Conservation (phyloP, 2,888 invertebrate genomes). For the Mimumesa dahlbomi region DNA sequence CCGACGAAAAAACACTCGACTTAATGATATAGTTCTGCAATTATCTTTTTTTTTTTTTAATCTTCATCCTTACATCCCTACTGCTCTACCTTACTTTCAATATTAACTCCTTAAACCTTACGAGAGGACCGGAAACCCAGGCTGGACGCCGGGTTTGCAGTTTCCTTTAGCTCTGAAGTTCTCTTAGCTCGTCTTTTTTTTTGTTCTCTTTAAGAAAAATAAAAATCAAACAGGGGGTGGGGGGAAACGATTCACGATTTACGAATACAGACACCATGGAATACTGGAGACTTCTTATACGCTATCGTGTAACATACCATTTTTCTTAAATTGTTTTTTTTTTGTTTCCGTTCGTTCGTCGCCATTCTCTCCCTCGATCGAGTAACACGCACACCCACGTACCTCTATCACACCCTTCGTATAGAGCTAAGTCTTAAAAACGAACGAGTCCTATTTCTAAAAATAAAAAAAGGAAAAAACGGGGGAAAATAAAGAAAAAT, state of each 20-base stretch:
- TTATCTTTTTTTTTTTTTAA: constrained; percentile 1
- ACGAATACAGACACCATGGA: constrained; percentile 75
- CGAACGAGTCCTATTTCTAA: constrained; percentile 58
- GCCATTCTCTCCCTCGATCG: constrained; percentile 3
- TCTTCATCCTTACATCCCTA: background rate
- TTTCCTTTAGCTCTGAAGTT: too few relatives aligned
- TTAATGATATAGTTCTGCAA: constrained; percentile 59
- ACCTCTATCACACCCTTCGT: background rate
- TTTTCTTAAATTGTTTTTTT: too few relatives aligned
- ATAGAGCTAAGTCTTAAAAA: constrained; percentile 55
- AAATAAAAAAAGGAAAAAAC: too few relatives aligned
- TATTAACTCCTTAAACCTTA: constrained; percentile 56
- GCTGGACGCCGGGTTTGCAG: constrained; percentile 28
- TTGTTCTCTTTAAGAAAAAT: constrained; percentile 32
- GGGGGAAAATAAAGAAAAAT: too few relatives aligned
- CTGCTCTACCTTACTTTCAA: constrained; percentile 70
- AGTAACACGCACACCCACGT: constrained; percentile 5
- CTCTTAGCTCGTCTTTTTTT: constrained; percentile 37
- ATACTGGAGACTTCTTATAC: constrained; percentile 72
- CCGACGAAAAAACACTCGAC: constrained; percentile 76
- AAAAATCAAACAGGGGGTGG: constrained; percentile 3
- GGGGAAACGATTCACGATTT: constrained; percentile 68
- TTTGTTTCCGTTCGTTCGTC: constrained; percentile 9
- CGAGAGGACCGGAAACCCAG: constrained; percentile 13
- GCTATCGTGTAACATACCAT: constrained; percentile 40